Percentiles rank a stretch among this genome's conserved stretches.
phyloP scores from a whole-genome alignment of 2,888 invertebrate species.

The Acanthosoma haemorrhoidale region DNA sequence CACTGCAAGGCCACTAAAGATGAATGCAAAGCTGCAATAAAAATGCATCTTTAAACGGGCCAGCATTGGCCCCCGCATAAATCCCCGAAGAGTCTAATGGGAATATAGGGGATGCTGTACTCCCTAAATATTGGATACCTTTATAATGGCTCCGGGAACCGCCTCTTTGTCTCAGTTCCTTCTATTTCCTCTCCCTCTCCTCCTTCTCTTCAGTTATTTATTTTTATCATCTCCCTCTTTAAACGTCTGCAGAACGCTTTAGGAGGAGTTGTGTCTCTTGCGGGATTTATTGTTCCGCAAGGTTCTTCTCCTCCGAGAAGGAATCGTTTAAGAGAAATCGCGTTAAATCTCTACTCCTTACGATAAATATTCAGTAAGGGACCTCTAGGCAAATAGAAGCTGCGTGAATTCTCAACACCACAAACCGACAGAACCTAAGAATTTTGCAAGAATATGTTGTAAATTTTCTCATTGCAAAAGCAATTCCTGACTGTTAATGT shows the following conservation, averaged over 20 bases:
- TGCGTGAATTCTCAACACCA: no score
- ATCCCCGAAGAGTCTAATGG: constrained; percentile 4
- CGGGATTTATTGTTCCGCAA: neutral
- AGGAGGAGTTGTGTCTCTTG: neutral
- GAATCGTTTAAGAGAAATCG: neutral
- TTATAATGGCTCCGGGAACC: constrained; percentile 14
- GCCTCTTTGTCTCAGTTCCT: neutral
- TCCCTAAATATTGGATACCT: constrained; percentile 24
- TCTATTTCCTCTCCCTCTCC: neutral
- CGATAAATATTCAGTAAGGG: no score
- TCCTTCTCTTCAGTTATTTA: constrained; percentile 15
- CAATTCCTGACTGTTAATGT: no score
- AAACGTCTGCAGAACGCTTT: constrained; percentile 15
- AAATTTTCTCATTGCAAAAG: no score
- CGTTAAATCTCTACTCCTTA: no score
- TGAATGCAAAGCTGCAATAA: constrained; percentile 42
- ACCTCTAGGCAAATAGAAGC: no score
- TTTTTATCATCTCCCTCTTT: constrained; percentile 15
- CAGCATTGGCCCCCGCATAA: neutral
- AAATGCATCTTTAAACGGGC: constrained; percentile 41
- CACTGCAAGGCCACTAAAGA: constrained; percentile 34
- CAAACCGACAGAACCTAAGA: no score
- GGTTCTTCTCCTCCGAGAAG: neutral
- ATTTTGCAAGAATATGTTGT: no score
- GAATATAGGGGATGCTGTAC: constrained; percentile 1